Percentiles rank a stretch among this genome's conserved stretches.
Conservation (phyloP, 2,797 vertebrate genomes). For the Bradypodion ventrale region DNA sequence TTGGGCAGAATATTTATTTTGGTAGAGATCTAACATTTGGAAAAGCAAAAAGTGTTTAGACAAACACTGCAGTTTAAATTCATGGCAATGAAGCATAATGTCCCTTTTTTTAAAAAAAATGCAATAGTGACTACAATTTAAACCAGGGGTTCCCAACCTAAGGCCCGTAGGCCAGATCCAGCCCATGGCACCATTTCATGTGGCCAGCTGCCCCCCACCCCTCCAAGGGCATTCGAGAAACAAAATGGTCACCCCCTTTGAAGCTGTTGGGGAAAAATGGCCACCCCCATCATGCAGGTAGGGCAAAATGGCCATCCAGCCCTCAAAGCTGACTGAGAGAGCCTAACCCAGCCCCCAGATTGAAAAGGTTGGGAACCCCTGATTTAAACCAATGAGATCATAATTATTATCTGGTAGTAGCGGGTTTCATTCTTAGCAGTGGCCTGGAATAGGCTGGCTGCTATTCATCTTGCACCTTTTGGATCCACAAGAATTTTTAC, state of each 20-base stretch:
- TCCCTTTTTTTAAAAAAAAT: background rate
- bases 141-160: too few species aligned
- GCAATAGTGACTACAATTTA: background rate
- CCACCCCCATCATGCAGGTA: too few species aligned
- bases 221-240: too few species aligned
- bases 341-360: too few species aligned
- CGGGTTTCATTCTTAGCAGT: background rate
- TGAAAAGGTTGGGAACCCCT: too few species aligned
- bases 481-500: background rate
- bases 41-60: constrained; percentile 35
- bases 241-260: too few species aligned
- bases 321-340: too few species aligned
- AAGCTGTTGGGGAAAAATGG: too few species aligned
- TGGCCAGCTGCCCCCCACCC: too few species aligned
- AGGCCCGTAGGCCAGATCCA: too few species aligned
- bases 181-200: too few species aligned
- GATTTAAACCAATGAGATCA: constrained; percentile 4
- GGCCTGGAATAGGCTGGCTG: background rate
- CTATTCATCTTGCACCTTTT: background rate
- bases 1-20: constrained; percentile 72
- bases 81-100: background rate
- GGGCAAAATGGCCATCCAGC: too few species aligned
- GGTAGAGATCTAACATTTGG: constrained; percentile 76
- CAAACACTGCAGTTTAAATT: constrained; percentile 26
- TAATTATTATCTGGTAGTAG: background rate